Conservation (phyloP, 2,797 vertebrate species). For the Varecia variegata region DNA sequence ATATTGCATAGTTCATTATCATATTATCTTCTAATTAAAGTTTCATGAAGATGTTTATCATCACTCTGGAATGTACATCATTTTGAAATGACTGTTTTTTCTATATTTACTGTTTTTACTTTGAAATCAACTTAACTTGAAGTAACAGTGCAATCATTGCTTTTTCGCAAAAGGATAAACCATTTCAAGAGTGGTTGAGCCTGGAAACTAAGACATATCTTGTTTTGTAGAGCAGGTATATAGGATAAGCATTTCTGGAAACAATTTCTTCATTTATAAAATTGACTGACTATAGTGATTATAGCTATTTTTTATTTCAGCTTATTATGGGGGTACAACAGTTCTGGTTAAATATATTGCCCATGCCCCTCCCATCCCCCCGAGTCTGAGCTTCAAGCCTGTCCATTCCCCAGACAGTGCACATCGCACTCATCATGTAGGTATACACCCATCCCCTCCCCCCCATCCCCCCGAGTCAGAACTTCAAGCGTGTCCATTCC, state of each 20-base stretch:
- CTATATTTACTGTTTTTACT: not conserved
- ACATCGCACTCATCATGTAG: too few species aligned
- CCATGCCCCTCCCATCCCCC: too few species aligned
- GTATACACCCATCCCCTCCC: too few species aligned
- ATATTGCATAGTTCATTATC: not conserved
- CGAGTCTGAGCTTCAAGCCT: too few species aligned
- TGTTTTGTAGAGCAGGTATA: not conserved
- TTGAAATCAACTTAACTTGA: not conserved
- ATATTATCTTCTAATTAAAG: not conserved
- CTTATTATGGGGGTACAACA: too few species aligned
- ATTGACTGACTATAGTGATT: not conserved
- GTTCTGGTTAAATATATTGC: too few species aligned
- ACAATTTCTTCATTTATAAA: not conserved
- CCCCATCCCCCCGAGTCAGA: too few species aligned
- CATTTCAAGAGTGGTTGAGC: not conserved
- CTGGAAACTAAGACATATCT: not conserved
- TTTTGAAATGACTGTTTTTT: not conserved
- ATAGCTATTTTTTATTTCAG: not conserved
- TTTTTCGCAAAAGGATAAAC: not conserved
- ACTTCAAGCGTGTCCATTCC: too few species aligned
- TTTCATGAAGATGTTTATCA: not conserved
- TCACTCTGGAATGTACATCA: not conserved
- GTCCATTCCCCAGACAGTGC: too few species aligned
- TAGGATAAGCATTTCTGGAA: not conserved
- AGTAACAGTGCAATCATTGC: not conserved